phyloP scores from a whole-genome alignment of 2,888 invertebrate species.

The Norana najaformis region DNA sequence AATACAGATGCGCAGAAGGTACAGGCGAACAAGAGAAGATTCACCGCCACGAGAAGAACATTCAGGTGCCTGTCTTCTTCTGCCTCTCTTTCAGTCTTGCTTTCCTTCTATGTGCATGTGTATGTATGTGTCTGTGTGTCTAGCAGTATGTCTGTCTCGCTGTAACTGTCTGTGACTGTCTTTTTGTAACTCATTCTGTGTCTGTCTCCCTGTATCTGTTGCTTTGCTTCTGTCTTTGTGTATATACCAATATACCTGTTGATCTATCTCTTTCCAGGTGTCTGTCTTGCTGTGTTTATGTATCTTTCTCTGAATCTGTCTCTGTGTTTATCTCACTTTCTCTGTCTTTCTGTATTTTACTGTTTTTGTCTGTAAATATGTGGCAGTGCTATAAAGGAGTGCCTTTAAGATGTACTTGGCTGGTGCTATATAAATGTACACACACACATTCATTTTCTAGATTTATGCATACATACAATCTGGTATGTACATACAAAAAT shows the following conservation, averaged over 20 bases:
- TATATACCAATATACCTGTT: too few species aligned
- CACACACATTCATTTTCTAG: too few species aligned
- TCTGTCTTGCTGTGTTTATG: background rate
- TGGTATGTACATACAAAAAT: too few species aligned
- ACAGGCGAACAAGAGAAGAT: background rate
- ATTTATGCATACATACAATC: too few species aligned
- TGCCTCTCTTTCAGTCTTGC: background rate
- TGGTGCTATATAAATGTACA: background rate
- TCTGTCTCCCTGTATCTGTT: background rate
- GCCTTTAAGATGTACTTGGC: too few species aligned
- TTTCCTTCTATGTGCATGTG: background rate
- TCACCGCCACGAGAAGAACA: background rate
- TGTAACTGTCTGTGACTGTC: background rate
- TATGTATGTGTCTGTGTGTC: background rate
- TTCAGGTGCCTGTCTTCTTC: background rate
- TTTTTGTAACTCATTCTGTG: background rate
- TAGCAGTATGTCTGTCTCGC: too few species aligned
- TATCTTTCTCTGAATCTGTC: background rate
- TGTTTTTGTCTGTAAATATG: background rate
- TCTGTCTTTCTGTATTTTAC: background rate
- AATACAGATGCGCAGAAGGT: background rate
- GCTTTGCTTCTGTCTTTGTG: background rate
- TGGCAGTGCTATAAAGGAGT: background rate
- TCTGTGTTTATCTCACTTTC: background rate
- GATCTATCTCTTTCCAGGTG: too few species aligned